These are phyloP conservation scores for Paratrypauchen microcephalus DNA, from an alignment of 2,797 vertebrate species.

Conservation along the genomic window DNA sequence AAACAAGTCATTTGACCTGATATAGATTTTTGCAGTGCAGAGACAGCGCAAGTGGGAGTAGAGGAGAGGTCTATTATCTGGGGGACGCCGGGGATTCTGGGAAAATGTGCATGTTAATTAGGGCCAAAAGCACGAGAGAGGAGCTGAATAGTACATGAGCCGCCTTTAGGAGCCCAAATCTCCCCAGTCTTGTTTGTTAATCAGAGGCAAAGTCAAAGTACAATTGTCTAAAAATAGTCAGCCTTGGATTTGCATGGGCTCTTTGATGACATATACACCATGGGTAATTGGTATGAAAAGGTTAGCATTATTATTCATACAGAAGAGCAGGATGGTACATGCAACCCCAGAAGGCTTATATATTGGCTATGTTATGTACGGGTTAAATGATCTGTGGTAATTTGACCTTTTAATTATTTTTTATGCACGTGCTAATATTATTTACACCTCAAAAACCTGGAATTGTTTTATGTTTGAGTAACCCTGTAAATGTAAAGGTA, in stretches of 20 bases:
- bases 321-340: slow-evolving; percentile 10
- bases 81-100: slow-evolving; percentile 49
- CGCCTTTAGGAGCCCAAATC: slow-evolving; percentile 47
- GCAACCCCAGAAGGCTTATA: not conserved
- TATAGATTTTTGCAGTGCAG: slow-evolving; percentile 1
- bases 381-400: not conserved
- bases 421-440: no score
- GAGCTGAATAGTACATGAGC: slow-evolving; percentile 57
- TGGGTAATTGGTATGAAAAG: slow-evolving; percentile 48
- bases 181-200: slow-evolving; percentile 58
- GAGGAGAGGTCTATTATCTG: slow-evolving; percentile 39
- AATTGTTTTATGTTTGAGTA: no score
- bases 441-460: no score
- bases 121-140: slow-evolving; percentile 44
- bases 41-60: not conserved
- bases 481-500: no score
- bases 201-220: slow-evolving; percentile 41
- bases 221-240: slow-evolving; percentile 56
- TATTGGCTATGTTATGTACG: not conserved
- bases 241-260: slow-evolving; percentile 25
- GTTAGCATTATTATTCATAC: slow-evolving; percentile 49
- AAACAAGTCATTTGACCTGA: not conserved
- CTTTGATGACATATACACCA: slow-evolving; percentile 34
- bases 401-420: not conserved
- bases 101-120: slow-evolving; percentile 62